phyloP scores from a whole-genome alignment of 2,888 invertebrate species.

The Chrysotoxum bicinctum region DNA sequence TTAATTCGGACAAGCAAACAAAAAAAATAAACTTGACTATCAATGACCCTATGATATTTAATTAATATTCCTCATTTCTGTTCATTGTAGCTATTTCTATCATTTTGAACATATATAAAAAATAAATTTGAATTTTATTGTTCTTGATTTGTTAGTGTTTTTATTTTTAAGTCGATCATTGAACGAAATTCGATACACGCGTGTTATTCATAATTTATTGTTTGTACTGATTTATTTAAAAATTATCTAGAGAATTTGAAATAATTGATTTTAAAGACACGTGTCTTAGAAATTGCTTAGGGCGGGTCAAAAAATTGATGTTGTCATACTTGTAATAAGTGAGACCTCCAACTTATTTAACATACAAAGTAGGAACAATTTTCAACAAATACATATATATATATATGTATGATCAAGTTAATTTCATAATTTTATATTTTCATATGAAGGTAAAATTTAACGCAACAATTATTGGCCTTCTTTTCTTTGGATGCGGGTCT shows the following conservation, averaged over 20 bases:
- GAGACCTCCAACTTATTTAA: too few species aligned
- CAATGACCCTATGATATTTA: slow-evolving; percentile 5
- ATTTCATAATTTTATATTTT: too few species aligned
- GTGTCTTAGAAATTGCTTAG: too few species aligned
- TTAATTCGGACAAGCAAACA: neutral
- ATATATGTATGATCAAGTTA: too few species aligned
- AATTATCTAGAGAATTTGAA: neutral
- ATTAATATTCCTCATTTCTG: slow-evolving; percentile 1
- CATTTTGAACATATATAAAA: neutral
- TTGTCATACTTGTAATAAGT: too few species aligned
- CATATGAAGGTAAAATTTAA: too few species aligned
- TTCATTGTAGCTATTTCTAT: neutral
- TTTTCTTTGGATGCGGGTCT: too few species aligned
- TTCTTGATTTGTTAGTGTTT: neutral
- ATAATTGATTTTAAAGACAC: too few species aligned
- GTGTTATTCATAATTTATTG: neutral
- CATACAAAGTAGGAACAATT: too few species aligned
- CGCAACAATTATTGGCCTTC: too few species aligned
- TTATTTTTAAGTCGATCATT: neutral
- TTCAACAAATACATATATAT: too few species aligned
- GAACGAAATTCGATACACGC: neutral
- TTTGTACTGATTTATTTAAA: neutral
- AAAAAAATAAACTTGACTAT: slow-evolving; percentile 12
- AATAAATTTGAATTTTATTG: neutral
- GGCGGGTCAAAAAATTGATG: too few species aligned